Evolutionary conservation across 2,797 vertebrate genomes (phyloP).

Genomic region (Microchirus variegatus): DNA sequence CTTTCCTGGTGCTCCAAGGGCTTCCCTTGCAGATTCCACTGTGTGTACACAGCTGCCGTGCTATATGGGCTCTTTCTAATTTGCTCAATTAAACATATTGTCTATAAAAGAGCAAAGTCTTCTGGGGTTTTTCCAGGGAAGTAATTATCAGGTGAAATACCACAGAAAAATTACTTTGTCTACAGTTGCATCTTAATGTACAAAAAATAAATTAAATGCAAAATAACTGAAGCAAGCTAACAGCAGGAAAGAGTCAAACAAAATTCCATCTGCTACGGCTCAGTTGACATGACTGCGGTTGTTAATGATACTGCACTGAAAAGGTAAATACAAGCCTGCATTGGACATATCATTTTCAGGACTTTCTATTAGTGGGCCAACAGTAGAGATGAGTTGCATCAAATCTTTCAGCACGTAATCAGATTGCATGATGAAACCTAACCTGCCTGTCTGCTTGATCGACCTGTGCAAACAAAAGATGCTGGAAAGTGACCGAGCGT

Average conservation of each 20-base stretch:
- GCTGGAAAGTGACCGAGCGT: conserved; percentile 56
- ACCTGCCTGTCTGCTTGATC: conserved; percentile 45
- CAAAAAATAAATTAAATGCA: not conserved
- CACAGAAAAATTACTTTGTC: conserved; percentile 68
- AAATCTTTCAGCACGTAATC: conserved; percentile 59
- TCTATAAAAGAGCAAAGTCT: conserved; percentile 79
- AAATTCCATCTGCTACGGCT: conserved; percentile 52
- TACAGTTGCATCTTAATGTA: conserved; percentile 62
- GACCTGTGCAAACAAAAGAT: conserved; percentile 60
- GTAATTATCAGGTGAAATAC: conserved; percentile 80
- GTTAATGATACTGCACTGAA: conserved; percentile 41
- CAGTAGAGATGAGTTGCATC: conserved; percentile 31
- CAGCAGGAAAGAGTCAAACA: conserved; percentile 39
- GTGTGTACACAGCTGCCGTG: conserved; percentile 86
- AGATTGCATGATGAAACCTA: conserved; percentile 59
- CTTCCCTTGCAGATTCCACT: conserved; percentile 74
- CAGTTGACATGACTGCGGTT: conserved; percentile 33
- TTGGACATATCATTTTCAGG: conserved; percentile 29
- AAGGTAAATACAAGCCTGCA: conserved; percentile 32
- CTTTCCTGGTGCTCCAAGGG: conserved; percentile 68
- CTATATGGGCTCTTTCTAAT: conserved; percentile 78
- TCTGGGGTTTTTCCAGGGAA: conserved; percentile 80
- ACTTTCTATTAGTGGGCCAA: conserved; percentile 26
- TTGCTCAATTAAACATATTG: conserved; percentile 84
- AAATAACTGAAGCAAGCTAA: conserved; percentile 37